Percentiles rank a stretch among this genome's conserved stretches.
Conservation (phyloP, 2,797 vertebrate species). For the Steatocranus sp. region DNA sequence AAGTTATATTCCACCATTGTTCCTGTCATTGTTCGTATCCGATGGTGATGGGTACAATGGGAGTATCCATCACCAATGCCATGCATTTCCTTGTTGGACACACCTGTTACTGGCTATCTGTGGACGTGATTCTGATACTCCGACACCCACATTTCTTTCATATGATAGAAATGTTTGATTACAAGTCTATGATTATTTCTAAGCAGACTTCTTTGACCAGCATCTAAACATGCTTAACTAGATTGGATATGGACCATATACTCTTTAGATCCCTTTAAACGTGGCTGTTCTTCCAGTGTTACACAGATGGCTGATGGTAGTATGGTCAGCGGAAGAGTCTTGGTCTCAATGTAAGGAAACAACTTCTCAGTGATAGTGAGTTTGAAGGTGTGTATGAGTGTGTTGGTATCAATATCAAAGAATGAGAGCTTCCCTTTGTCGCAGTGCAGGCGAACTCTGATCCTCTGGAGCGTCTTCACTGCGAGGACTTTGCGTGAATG, state of each 20-base stretch:
- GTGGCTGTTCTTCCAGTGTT: neutral
- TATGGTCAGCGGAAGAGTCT: neutral
- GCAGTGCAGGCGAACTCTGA: neutral
- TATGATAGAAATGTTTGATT: neutral
- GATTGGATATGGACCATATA: neutral
- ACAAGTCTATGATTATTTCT: neutral
- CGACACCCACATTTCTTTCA: neutral
- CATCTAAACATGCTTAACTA: neutral
- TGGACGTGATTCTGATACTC: neutral
- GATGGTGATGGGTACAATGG: neutral
- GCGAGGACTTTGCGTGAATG: accelerated
- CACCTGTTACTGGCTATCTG: neutral
- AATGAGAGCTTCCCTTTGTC: neutral
- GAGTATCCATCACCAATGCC: neutral
- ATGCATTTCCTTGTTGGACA: neutral
- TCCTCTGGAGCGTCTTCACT: neutral
- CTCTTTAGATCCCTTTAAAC: neutral
- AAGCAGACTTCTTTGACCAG: neutral
- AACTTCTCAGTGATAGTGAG: neutral
- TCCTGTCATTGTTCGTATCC: accelerated
- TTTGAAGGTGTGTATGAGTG: neutral
- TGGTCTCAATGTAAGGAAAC: neutral
- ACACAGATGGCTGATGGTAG: neutral
- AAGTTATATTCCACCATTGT: neutral
- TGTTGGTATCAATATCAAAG: neutral